phyloP scores from a whole-genome alignment of 1,140 invertebrate genomes.

The Trissolcus basalis region DNA sequence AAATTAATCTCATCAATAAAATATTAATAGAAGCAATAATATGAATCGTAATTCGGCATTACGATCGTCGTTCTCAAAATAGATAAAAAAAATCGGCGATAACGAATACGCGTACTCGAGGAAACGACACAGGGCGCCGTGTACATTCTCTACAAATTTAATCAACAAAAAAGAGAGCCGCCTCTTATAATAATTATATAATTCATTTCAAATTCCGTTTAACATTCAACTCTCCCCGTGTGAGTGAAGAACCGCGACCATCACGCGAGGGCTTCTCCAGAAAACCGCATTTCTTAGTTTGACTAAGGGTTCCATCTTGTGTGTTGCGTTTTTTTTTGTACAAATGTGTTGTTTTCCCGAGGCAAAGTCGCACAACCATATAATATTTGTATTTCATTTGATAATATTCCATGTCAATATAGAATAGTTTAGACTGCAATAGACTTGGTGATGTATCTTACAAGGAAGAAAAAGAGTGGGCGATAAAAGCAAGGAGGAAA shows the following conservation, averaged over 20 bases:
- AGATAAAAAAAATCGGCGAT: slow-evolving; percentile 57
- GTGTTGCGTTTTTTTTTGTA: slow-evolving; percentile 33
- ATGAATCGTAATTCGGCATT: slow-evolving; percentile 30
- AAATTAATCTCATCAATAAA: slow-evolving; percentile 36
- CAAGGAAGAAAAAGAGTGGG: slow-evolving; percentile 22
- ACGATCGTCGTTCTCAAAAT: slow-evolving; percentile 51
- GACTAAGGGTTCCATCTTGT: slow-evolving; percentile 19
- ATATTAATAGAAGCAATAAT: slow-evolving; percentile 54
- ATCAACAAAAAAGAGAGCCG: slow-evolving; percentile 29
- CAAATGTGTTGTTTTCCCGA: slow-evolving; percentile 52
- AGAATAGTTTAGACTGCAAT: slow-evolving; percentile 48
- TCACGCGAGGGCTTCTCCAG: slow-evolving; percentile 5
- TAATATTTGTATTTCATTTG: slow-evolving; percentile 44
- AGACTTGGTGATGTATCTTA: slow-evolving; percentile 55
- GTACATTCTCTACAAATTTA: slow-evolving; percentile 32
- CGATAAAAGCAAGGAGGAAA: slow-evolving; percentile 3
- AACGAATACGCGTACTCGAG: slow-evolving; percentile 41
- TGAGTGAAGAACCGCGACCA: no score
- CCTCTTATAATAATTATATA: slow-evolving; percentile 31
- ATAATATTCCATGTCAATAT: slow-evolving; percentile 55
- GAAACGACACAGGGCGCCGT: slow-evolving; percentile 47
- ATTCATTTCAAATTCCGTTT: slow-evolving; percentile 36
- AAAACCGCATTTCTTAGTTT: slow-evolving; percentile 30
- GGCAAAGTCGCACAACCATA: slow-evolving; percentile 43
- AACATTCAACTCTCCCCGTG: slow-evolving; percentile 10